Evolutionary conservation across 2,888 invertebrate genomes (phyloP).

Genomic region (Zhuqinia jingwanae): DNA sequence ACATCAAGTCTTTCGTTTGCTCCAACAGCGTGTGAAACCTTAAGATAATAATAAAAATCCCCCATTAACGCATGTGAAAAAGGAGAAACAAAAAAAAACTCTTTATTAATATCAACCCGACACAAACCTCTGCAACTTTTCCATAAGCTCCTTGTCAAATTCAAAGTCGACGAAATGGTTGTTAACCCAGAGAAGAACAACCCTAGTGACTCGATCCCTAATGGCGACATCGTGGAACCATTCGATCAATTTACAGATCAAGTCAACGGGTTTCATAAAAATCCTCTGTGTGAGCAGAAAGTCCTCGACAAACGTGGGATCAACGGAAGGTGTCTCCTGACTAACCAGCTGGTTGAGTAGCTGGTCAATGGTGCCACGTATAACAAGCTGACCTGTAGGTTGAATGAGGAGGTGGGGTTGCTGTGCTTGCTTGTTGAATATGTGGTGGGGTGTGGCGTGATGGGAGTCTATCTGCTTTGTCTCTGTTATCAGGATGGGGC

Average conservation of each 20-base stretch:
- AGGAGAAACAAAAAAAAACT: too few relatives aligned
- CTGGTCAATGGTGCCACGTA: slow-evolving; percentile 90
- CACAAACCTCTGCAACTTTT: slow-evolving; percentile 86
- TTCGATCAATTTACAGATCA: slow-evolving; percentile 71
- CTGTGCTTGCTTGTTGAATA: slow-evolving; percentile 27
- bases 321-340: slow-evolving; percentile 94
- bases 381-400: slow-evolving; percentile 72
- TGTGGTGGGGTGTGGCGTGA: slow-evolving; percentile 30
- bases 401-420: too few relatives aligned
- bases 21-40: slow-evolving; percentile 77
- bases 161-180: slow-evolving; percentile 99
- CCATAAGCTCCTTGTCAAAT: slow-evolving; percentile 85
- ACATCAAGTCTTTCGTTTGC: slow-evolving; percentile 75
- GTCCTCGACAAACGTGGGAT: slow-evolving; percentile 99
- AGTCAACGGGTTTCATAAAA: slow-evolving; percentile 85
- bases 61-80: too few relatives aligned
- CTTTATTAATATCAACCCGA: too few relatives aligned
- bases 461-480: slow-evolving; percentile 67
- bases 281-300: slow-evolving; percentile 98
- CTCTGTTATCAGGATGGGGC: slow-evolving; percentile 74
- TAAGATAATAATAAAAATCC: too few relatives aligned
- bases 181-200: slow-evolving; percentile 99
- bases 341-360: slow-evolving; percentile 95
- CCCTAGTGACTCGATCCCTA: slow-evolving; percentile 94
- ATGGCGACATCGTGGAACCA: slow-evolving; percentile 88